A percentile compares a stretch with the other conserved stretches of the same genome.
Conservation (phyloP, 2,797 vertebrate species). For the Hippoglossus hippoglossus region DNA sequence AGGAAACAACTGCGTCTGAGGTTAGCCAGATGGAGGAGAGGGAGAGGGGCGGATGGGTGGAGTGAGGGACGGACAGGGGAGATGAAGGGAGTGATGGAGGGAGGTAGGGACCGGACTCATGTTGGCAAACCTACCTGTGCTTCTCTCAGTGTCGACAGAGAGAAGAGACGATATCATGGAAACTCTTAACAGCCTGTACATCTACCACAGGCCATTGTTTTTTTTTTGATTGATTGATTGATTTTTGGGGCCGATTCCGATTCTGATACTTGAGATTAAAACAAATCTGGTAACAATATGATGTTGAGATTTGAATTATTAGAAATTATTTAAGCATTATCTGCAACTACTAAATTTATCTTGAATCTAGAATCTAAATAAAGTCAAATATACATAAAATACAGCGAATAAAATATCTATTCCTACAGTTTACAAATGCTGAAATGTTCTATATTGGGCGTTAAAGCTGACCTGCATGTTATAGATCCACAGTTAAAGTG, state of each 20-base stretch:
- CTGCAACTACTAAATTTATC: no score
- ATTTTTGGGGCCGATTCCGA: neutral
- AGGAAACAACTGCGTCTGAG: slow-evolving; percentile 83
- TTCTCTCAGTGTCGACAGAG: slow-evolving; percentile 32
- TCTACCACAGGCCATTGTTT: no score
- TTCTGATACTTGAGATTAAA: neutral
- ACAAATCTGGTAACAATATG: neutral
- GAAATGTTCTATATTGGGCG: neutral
- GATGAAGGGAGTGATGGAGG: neutral
- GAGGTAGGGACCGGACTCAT: slow-evolving; percentile 27
- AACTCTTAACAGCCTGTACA: slow-evolving; percentile 27
- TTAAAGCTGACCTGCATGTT: neutral
- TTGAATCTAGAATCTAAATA: no score
- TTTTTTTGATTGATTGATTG: no score
- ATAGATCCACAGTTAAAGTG: neutral
- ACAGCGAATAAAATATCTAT: neutral
- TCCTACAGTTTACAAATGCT: neutral
- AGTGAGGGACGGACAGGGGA: slow-evolving; percentile 22
- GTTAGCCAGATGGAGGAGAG: slow-evolving; percentile 79
- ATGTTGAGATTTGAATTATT: no score
- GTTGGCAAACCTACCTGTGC: slow-evolving; percentile 48
- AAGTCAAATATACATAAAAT: no score
- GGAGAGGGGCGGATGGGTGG: slow-evolving; percentile 40
- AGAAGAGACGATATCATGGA: slow-evolving; percentile 48
- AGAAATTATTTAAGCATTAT: no score